Base-by-base conservation (phyloP, 2,888 invertebrate genomes). In the Lampropteryx suffumata region DNA sequence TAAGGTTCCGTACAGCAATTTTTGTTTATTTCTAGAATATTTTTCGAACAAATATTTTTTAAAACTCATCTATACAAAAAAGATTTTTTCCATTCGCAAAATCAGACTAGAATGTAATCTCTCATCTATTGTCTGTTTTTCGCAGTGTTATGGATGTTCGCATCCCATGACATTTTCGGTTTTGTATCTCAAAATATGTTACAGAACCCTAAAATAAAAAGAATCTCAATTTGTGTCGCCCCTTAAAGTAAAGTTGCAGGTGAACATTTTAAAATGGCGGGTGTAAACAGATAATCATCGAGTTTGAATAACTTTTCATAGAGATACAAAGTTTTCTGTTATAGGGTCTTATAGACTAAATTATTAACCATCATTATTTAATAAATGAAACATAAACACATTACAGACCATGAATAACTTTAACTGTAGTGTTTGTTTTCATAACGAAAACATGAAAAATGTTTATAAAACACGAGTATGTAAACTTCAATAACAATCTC, bases 211-310 rank as follows among this genome's bases (percentile, higher is more conserved):
- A 37, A 47, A 42, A 30, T 48, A 37, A 44, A 46, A 54, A 58
- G 36, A 50, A 50, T 81, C 82, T 77, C 83, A 83, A 83, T 84
- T 85, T 81, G 80, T 82, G 84, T 83, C 83, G 73, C 73, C 79
- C 75, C 74, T n/a, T 74, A 76, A 79, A 82, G 82, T 79, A 79
- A 81, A 82, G 47, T 52, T 81, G 80, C 73, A 76, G 49, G 53
- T 49, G 49, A 49, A 44, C 37, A 30, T 33, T 50, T 51, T 42
- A 37, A 36, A 21, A 29, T 14, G 27, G 11, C 9, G 32, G 34
- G 12, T 39, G 42, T 43, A 52, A 52, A 52, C 42, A 47, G 43
- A 47, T 47, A 47, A 52, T 52, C 47, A 43, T 52, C 34, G 39
- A 52, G 47, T 52, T 47, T 28, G 37, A 27, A 17, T 34, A 13